Conservation (phyloP, 2,888 invertebrate genomes). For the Aleiodes alternator region DNA sequence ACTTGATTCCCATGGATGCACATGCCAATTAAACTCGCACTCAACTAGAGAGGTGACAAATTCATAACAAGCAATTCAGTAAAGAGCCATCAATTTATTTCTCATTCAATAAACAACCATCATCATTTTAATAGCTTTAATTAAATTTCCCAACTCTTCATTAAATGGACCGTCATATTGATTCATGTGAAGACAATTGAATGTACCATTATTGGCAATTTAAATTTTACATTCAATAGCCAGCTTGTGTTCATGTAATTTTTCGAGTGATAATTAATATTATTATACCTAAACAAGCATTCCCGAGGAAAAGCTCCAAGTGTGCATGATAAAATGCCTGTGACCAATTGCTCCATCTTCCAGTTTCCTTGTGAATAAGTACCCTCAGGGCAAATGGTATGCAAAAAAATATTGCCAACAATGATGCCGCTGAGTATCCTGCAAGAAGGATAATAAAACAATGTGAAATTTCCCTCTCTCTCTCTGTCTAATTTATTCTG, state of each 20-base stretch:
- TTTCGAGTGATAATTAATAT: constrained; percentile 13
- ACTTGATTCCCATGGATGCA: too few relatives aligned
- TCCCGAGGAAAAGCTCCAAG: constrained; percentile 83
- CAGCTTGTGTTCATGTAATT: not conserved
- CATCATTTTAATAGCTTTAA: not conserved
- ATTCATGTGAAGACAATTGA: not conserved
- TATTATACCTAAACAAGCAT: constrained; percentile 81
- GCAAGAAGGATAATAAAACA: constrained; percentile 60
- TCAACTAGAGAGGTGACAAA: too few relatives aligned
- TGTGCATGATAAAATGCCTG: constrained; percentile 84
- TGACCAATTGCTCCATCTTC: constrained; percentile 80
- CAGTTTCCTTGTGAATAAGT: constrained; percentile 81
- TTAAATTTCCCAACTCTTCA: not conserved
- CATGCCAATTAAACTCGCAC: too few relatives aligned
- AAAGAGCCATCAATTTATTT: constrained; percentile 4
- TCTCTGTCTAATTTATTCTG: not conserved
- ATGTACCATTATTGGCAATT: too few relatives aligned
- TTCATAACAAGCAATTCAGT: not conserved
- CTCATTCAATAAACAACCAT: not conserved
- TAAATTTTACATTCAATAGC: not conserved
- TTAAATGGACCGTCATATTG: not conserved
- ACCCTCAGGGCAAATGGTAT: constrained; percentile 83
- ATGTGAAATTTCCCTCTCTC: constrained; percentile 4
- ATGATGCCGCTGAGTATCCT: constrained; percentile 87
- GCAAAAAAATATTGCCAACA: constrained; percentile 83